Evolutionary conservation across 2,888 invertebrate genomes (phyloP), one percentile per base, ranked within the genome.

Genomic region (Listrodromus nycthemerus): DNA sequence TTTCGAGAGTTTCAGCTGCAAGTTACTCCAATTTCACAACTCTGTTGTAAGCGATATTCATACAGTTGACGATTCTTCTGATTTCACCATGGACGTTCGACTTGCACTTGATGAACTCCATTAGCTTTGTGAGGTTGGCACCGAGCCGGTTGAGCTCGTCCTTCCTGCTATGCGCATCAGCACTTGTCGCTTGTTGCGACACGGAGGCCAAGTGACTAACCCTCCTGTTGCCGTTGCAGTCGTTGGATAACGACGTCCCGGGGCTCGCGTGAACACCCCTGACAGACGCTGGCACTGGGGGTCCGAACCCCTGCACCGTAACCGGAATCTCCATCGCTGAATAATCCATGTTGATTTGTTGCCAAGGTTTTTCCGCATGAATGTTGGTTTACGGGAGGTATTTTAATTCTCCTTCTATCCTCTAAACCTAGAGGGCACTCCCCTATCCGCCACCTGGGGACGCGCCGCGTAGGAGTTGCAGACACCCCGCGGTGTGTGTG

Each of bases 11-110:
- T 27, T 27, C 45, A 27, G 8, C 13, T 10, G 61, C 16, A 16
- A 1, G 8, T 7, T 65, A 27, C 19, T 63, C 65, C 45, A 2
- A 45, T 30, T 21, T 27, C 48, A 4, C 1, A 24, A 45, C 45
- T 41, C 33, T 41, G 2, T 50, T 33, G 67, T 69, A 66, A 13
- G 69, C 61, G 24, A 19, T 48, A 61, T 70, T 55, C 21, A 78
- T 58, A 1, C 41, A 33, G 21, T 45, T 78, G 5, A 33, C 78
- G 58, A 70, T 2, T 37, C 41, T 69, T 24, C 67, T 21, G 10
- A 78, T 70, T 27, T 69, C 78, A 0, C 78, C 78, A 33, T 78
- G 78, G 27, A 78, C 78, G 19, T 78, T 78, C 16, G n/a, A 70
- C 52, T 63, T 78, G 58, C 33, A 52, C 58, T 70, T 70, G 58